These are phyloP conservation scores for Heliconius nattereri DNA, from an alignment of 1,140 invertebrate species.

Conservation along the genomic window DNA sequence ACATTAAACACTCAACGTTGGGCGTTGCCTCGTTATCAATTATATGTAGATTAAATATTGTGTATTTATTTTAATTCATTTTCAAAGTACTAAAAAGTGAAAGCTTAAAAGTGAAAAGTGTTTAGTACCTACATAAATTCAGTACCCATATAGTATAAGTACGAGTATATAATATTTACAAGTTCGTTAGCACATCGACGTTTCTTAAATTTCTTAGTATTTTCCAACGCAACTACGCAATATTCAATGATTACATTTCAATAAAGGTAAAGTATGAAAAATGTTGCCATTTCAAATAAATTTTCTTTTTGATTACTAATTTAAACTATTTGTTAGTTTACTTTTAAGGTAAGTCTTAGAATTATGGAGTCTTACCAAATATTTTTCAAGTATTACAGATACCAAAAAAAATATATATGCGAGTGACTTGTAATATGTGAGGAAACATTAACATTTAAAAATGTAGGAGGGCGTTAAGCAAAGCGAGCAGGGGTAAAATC, in stretches of 20 bases:
- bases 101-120: not conserved
- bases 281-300: not conserved
- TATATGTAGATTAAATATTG: not conserved
- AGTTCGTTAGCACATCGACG: not conserved
- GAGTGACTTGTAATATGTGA: no score
- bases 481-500: no score
- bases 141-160: not conserved
- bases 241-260: not conserved
- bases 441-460: no score
- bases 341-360: not conserved
- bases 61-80: not conserved
- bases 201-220: conserved; percentile 12
- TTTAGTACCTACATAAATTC: not conserved
- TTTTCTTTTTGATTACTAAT: not conserved
- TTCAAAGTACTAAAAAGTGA: not conserved
- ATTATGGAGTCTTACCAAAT: not conserved
- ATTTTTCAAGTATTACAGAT: no score
- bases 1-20: no score
- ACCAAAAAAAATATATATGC: no score
- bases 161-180: not conserved
- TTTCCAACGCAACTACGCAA: not conserved
- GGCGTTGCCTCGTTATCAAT: no score
- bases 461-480: no score
- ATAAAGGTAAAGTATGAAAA: conserved; percentile 1
- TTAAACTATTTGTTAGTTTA: not conserved